Conservation (phyloP, 2,888 invertebrate genomes). For the Congeria kusceri region DNA sequence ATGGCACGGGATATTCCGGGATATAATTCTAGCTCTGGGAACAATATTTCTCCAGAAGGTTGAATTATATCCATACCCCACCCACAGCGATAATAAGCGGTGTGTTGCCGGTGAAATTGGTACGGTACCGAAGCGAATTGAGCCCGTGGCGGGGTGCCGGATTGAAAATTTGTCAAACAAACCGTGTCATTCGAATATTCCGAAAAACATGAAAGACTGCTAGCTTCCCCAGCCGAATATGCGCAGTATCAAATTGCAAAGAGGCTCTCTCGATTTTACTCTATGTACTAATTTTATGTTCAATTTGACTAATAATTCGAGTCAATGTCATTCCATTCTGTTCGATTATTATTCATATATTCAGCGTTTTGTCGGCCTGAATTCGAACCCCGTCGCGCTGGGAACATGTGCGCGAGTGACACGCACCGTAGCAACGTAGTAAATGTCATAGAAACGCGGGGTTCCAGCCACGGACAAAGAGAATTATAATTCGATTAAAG, state of each 20-base stretch:
- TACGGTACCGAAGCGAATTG: conserved; percentile 58
- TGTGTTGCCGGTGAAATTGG: conserved; percentile 56
- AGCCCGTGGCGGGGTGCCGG: conserved; percentile 50
- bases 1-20: conserved; percentile 39
- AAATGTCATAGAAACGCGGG: conserved; percentile 28
- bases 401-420: conserved; percentile 54
- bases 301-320: conserved; percentile 65
- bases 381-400: conserved; percentile 54
- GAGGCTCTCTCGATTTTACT: conserved; percentile 55
- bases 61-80: conserved; percentile 70
- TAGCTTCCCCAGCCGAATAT: conserved; percentile 35
- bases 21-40: conserved; percentile 63
- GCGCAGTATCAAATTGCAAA: conserved; percentile 46
- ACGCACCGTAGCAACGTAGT: conserved; percentile 26
- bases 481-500: conserved; percentile 48
- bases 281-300: conserved; percentile 64
- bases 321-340: conserved; percentile 43
- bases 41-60: conserved; percentile 62
- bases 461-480: conserved; percentile 35
- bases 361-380: conserved; percentile 16
- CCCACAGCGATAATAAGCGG: conserved; percentile 69
- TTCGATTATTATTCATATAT: conserved; percentile 65
- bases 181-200: conserved; percentile 51
- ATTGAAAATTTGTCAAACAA: conserved; percentile 56
- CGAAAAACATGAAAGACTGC: conserved; percentile 54